Base-by-base conservation (phyloP, 2,113 vertebrate genomes). In the Danionella cerebrum region DNA sequence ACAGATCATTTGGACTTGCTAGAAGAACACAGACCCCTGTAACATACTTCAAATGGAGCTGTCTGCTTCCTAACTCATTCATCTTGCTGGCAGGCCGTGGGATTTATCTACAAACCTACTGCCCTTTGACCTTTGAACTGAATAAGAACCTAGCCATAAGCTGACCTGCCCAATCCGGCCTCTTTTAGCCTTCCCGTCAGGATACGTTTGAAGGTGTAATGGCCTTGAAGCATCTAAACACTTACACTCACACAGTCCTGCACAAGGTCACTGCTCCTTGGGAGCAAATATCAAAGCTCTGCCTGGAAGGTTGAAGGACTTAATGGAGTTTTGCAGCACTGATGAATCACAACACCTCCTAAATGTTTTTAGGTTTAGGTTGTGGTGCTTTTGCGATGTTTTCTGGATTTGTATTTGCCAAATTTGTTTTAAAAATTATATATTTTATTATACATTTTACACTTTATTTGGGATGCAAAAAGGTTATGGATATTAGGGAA, bases 51-150 rank as follows among this genome's bases (percentile, higher is more conserved):
- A 59, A 11, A 42, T 27, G 24, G 4, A 42, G 36, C 22, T 59
- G 9, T 25, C 39, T 31, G 27, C 33, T 33, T 33, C 27, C 27
- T 52, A 33, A 53, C 25, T 25, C 36, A 25, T 59, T 59, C 25
- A 6, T 42, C 22, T 19, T 13, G 0, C 11, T 12, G 57, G 31
- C 57, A 60, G 25, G 58, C 14, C 3, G 39, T 45, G 58, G 58
- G 41, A 60, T 60, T 60, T 45, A 60, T 60, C 25, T 27, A 60
- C 58, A 60, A 24, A 60, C 41, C 16, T 60, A 21, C 25, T 44
- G 58, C 42, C 58, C 39, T 60, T 60, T 60, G 39, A 22, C 38
- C 57, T 44, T 60, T 60, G 21, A 18, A 45, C 58, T 44, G 27
- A 12, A 9, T 10, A 16, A 31, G 58, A 45, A 38, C 39, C 25